These are phyloP conservation scores for Myotis pilosus DNA, from an alignment of 2,797 vertebrate species.

Conservation along the genomic window DNA sequence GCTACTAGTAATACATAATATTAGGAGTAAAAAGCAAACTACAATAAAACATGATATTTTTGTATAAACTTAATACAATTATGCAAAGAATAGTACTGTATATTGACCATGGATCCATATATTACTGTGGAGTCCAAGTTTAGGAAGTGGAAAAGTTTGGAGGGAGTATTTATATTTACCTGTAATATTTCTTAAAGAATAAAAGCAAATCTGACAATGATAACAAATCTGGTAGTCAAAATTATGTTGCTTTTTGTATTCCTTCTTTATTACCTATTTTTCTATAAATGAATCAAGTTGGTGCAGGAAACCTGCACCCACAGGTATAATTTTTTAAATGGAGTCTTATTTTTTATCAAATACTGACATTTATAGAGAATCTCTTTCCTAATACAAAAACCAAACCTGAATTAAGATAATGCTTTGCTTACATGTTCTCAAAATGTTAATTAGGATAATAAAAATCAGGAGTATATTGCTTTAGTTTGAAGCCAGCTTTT, in stretches of 20 bases:
- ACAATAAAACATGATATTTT: neutral
- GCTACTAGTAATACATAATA: neutral
- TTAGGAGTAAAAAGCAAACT: conserved; percentile 19
- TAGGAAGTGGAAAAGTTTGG: neutral
- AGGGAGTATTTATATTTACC: conserved; percentile 43
- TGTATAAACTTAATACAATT: conserved; percentile 41
- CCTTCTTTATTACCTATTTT: neutral
- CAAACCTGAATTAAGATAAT: conserved; percentile 15
- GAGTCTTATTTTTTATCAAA: neutral
- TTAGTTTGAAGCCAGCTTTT: neutral
- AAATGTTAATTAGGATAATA: neutral
- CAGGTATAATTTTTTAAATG: conserved; percentile 6
- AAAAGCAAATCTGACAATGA: conserved; percentile 20
- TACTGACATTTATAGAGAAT: conserved; percentile 24
- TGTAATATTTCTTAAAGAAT: conserved; percentile 66
- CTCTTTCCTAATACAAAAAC: neutral
- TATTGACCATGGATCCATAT: conserved; percentile 4
- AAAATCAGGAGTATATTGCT: neutral
- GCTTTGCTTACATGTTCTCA: neutral
- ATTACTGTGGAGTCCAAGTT: conserved; percentile 26
- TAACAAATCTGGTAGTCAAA: conserved; percentile 47
- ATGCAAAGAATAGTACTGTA: neutral
- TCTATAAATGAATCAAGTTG: neutral
- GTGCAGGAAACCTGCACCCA: neutral
- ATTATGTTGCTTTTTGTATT: neutral